Evolutionary conservation across 2,888 invertebrate genomes (phyloP).

Genomic region (Xylota sylvarum): DNA sequence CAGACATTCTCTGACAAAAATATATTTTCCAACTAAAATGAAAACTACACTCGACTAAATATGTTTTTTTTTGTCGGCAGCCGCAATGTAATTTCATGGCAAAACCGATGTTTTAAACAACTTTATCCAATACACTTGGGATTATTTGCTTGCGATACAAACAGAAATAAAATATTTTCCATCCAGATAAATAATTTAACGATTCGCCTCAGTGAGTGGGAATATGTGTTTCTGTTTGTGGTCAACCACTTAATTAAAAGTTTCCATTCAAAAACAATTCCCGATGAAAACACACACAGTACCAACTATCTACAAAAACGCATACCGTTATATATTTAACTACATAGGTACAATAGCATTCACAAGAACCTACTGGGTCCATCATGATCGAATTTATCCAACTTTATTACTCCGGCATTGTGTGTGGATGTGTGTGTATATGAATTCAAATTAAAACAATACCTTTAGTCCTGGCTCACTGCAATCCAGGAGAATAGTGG

Average conservation of each 20-base stretch:
- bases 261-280: conserved; percentile 73
- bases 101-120: conserved; percentile 53
- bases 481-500: conserved; percentile 21
- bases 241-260: conserved; percentile 76
- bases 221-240: conserved; percentile 71
- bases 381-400: conserved; percentile 61
- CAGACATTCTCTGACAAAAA: not conserved
- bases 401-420: conserved; percentile 58
- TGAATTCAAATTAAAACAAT: conserved; percentile 69
- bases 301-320: not conserved
- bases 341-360: not conserved
- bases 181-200: conserved; percentile 59
- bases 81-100: conserved; percentile 35
- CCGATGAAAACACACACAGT: conserved; percentile 34
- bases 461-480: conserved; percentile 20
- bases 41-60: not conserved
- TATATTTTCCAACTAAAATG: not conserved
- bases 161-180: conserved; percentile 41
- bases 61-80: not conserved
- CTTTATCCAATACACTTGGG: conserved; percentile 57
- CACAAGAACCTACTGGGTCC: not conserved
- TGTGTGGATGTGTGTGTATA: conserved; percentile 25
- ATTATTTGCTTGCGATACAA: conserved; percentile 23
- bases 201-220: conserved; percentile 48
- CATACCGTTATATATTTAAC: not conserved